Evolutionary conservation across 2,797 vertebrate species (phyloP).

Genomic region (Monodelphis domestica): DNA sequence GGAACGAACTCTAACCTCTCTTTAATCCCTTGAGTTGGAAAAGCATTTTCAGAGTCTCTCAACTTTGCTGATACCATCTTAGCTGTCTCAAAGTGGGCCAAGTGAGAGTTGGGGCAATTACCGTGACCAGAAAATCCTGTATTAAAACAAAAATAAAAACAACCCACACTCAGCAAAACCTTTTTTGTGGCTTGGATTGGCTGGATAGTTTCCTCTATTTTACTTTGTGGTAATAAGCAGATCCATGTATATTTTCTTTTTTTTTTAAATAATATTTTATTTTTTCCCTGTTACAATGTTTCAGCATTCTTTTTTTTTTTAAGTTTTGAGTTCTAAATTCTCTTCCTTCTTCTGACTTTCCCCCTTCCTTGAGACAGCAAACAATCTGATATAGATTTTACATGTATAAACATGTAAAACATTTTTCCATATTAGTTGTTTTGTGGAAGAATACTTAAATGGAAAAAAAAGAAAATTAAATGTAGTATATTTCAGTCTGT

Average conservation of each 20-base stretch:
- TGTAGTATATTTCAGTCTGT: no score
- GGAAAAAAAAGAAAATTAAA: no score
- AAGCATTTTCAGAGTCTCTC: constrained; percentile 17
- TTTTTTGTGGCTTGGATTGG: background rate
- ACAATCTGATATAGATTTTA: no score
- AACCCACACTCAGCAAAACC: background rate
- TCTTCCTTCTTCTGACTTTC: no score
- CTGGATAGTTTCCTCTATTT: background rate
- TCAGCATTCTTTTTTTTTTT: no score
- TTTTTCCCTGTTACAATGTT: no score
- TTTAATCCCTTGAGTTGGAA: constrained; percentile 50
- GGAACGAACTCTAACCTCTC: constrained; percentile 21
- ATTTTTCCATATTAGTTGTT: no score
- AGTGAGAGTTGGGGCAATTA: constrained; percentile 5
- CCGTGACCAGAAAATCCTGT: constrained; percentile 22
- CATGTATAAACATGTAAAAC: no score
- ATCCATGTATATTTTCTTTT: background rate
- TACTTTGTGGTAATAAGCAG: background rate
- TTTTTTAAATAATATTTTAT: no score
- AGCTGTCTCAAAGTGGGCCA: background rate
- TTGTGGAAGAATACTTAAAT: no score
- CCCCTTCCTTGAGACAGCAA: no score
- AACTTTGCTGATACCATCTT: constrained; percentile 18
- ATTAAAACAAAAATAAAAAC: constrained; percentile 7
- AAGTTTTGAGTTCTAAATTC: no score